Percentiles rank a stretch among this genome's conserved stretches.
phyloP scores from a whole-genome alignment of 2,888 invertebrate species.

The Lypha dubia region DNA sequence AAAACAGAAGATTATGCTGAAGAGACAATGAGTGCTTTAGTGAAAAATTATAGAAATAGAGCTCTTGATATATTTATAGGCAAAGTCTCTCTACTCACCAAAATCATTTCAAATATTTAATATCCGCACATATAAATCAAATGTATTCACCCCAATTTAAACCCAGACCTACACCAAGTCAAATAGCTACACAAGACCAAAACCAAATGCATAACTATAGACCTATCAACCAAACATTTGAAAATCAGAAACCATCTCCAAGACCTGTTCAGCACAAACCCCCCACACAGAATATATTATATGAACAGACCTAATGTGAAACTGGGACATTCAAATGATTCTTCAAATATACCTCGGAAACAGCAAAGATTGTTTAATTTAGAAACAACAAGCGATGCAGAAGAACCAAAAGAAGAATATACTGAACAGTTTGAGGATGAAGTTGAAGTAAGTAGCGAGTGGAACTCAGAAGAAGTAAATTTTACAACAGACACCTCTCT shows the following conservation, averaged over 20 bases:
- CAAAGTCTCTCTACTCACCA: not conserved
- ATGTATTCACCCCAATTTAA: too few relatives aligned
- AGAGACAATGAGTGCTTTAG: too few relatives aligned
- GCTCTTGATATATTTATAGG: too few relatives aligned
- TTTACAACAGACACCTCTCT: too few relatives aligned
- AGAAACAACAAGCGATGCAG: too few relatives aligned
- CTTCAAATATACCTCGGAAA: not conserved
- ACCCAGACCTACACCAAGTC: too few relatives aligned
- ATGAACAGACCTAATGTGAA: not conserved
- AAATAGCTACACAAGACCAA: too few relatives aligned
- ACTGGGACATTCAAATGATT: not conserved
- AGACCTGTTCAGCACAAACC: slow-evolving; percentile 12
- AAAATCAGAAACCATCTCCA: not conserved
- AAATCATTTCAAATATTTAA: not conserved
- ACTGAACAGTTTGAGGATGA: not conserved
- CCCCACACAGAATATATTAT: not conserved
- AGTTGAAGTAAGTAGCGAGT: not conserved
- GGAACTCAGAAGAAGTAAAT: too few relatives aligned
- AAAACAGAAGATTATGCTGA: too few relatives aligned
- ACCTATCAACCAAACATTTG: too few relatives aligned
- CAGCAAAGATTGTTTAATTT: not conserved
- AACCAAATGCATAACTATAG: too few relatives aligned
- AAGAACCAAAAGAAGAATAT: not conserved
- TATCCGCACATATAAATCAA: slow-evolving; percentile 12
- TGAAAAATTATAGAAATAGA: too few relatives aligned